Evolutionary conservation across 2,888 invertebrate genomes (phyloP).

Genomic region (Chesias legatella): DNA sequence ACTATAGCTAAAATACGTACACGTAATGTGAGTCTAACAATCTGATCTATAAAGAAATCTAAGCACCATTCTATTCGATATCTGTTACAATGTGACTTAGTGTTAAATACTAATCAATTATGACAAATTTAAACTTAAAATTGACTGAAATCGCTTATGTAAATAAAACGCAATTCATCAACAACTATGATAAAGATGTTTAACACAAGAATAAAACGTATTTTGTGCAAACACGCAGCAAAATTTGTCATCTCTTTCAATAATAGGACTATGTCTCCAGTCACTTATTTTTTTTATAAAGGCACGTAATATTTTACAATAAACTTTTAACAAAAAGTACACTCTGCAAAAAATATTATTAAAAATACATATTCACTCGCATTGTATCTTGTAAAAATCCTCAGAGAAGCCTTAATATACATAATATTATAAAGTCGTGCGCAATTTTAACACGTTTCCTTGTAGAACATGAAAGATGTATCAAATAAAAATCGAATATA

Average conservation of each 20-base stretch:
- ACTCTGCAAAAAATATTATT: slow-evolving; percentile 56
- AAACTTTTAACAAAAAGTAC: slow-evolving; percentile 52
- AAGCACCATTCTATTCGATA: slow-evolving; percentile 81
- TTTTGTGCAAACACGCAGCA: slow-evolving; percentile 72
- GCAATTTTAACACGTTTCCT: slow-evolving; percentile 12
- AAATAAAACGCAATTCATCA: slow-evolving; percentile 51
- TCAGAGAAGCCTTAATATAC: slow-evolving; percentile 27
- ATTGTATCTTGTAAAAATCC: slow-evolving; percentile 22
- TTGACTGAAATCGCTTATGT: slow-evolving; percentile 64
- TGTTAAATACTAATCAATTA: slow-evolving; percentile 69
- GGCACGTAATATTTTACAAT: slow-evolving; percentile 72
- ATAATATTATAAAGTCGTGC: slow-evolving; percentile 11
- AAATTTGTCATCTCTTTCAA: slow-evolving; percentile 50
- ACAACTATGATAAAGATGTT: slow-evolving; percentile 55
- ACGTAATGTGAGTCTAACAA: slow-evolving; percentile 49
- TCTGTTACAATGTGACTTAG: slow-evolving; percentile 71
- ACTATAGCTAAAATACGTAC: slow-evolving; percentile 46
- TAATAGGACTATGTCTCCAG: slow-evolving; percentile 69
- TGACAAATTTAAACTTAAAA: slow-evolving; percentile 64
- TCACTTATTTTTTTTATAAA: slow-evolving; percentile 65
- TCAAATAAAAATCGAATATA: no score
- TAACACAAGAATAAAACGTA: slow-evolving; percentile 60
- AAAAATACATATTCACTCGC: slow-evolving; percentile 31
- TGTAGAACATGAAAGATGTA: slow-evolving; percentile 1
- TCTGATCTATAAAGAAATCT: slow-evolving; percentile 66